A percentile compares a stretch with the other conserved stretches of the same genome.
Evolutionary conservation across 2,888 invertebrate genomes (phyloP).

Genomic region (Aleiodes leptofemur): DNA sequence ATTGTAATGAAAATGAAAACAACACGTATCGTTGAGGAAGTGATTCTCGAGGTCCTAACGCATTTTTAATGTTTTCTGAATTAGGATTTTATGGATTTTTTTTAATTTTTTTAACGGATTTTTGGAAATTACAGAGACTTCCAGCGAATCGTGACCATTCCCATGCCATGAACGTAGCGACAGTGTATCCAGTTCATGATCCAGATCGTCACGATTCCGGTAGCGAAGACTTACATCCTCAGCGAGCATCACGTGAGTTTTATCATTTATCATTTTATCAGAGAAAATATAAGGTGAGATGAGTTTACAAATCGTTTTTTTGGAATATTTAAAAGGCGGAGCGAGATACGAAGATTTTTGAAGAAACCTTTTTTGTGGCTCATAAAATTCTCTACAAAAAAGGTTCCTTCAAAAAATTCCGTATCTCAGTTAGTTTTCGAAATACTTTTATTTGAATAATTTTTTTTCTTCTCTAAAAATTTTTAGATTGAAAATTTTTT

Average conservation of each 20-base stretch:
- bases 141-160: constrained; percentile 38
- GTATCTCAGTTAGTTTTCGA: too few relatives aligned
- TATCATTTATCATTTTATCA: neutral
- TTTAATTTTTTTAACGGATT: neutral
- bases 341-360: too few relatives aligned
- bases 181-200: constrained; percentile 67
- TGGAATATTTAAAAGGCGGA: too few relatives aligned
- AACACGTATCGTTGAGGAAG: neutral
- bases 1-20: neutral
- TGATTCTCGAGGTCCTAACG: neutral
- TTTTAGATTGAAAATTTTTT: too few relatives aligned
- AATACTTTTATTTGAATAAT: too few relatives aligned
- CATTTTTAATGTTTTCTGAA: neutral
- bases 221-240: constrained; percentile 35
- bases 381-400: too few relatives aligned
- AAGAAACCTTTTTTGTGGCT: too few relatives aligned
- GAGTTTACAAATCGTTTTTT: too few relatives aligned
- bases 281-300: neutral
- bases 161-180: constrained; percentile 68
- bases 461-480: too few relatives aligned
- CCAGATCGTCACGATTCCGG: constrained; percentile 24
- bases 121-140: constrained; percentile 11
- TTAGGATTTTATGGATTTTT: neutral
- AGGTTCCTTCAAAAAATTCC: too few relatives aligned
- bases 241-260: constrained; percentile 52